Percentiles rank a stretch among this genome's conserved stretches.
phyloP scores from a whole-genome alignment of 2,113 vertebrate species.

The Brachyhypopomus gauderio region DNA sequence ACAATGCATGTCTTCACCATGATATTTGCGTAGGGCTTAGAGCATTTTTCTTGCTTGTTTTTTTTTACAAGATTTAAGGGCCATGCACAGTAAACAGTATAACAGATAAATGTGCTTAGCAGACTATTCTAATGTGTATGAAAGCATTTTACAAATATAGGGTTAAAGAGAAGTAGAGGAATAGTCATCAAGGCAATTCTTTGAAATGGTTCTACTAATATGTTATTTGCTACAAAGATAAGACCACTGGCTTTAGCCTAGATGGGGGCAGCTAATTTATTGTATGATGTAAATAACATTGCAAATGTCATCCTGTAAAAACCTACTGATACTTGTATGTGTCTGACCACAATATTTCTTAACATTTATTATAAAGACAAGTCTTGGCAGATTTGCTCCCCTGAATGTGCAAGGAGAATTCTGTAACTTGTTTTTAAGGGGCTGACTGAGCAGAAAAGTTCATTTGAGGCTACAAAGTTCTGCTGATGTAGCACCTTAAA shows the following conservation, averaged over 20 bases:
- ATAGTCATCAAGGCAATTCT: neutral
- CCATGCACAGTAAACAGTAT: conserved; percentile 14
- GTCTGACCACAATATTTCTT: neutral
- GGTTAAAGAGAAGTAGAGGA: conserved; percentile 2
- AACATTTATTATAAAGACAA: too few species aligned
- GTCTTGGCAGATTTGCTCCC: neutral
- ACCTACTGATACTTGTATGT: conserved; percentile 17
- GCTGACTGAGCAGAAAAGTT: neutral
- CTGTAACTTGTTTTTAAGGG: neutral
- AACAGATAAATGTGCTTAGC: conserved; percentile 26
- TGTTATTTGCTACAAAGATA: neutral
- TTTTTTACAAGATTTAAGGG: conserved; percentile 1
- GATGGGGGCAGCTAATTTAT: conserved; percentile 44
- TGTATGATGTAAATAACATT: conserved; percentile 44
- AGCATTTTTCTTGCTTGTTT: conserved; percentile 14
- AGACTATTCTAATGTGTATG: conserved; percentile 11
- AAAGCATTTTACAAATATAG: conserved; percentile 19
- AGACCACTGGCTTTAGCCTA: conserved; percentile 25
- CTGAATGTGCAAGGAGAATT: neutral
- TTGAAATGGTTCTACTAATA: neutral
- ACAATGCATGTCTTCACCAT: conserved; percentile 20
- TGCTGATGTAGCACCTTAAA: conserved; percentile 13
- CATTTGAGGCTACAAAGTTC: neutral
- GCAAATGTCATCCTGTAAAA: conserved; percentile 41
- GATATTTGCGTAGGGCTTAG: conserved; percentile 33